A percentile compares a stretch with the other conserved stretches of the same genome.
phyloP scores from a whole-genome alignment of 2,797 vertebrate species.

The Brachymystax lenok region DNA sequence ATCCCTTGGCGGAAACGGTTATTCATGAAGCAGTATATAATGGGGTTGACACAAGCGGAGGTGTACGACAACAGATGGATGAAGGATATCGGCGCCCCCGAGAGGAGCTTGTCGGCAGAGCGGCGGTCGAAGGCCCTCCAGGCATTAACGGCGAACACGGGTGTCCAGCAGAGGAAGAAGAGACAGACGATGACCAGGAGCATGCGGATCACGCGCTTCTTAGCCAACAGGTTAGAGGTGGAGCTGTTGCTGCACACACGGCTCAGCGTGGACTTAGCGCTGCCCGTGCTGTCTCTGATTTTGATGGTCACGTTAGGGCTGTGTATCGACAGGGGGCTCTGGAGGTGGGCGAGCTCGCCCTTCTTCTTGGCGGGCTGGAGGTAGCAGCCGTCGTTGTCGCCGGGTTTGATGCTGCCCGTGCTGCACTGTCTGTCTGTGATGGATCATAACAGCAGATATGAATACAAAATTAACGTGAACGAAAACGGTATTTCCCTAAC shows the following conservation, averaged over 20 bases:
- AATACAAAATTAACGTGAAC: background rate
- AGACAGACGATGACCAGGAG: slow-evolving; percentile 93
- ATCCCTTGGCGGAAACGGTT: slow-evolving; percentile 90
- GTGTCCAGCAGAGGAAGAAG: slow-evolving; percentile 97
- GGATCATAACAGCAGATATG: background rate
- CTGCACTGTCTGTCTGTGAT: slow-evolving; percentile 71
- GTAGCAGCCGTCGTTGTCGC: slow-evolving; percentile 90
- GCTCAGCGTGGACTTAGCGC: slow-evolving; percentile 50
- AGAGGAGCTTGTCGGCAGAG: slow-evolving; percentile 86
- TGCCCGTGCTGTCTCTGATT: background rate
- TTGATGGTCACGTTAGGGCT: slow-evolving; percentile 8
- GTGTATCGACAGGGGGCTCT: slow-evolving; percentile 40
- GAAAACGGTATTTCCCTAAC: background rate
- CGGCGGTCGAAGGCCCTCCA: slow-evolving; percentile 90
- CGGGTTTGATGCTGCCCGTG: slow-evolving; percentile 70
- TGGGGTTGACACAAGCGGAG: slow-evolving; percentile 94
- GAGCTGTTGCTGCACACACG: slow-evolving; percentile 83
- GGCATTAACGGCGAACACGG: slow-evolving; percentile 91
- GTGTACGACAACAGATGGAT: slow-evolving; percentile 96
- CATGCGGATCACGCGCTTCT: slow-evolving; percentile 97
- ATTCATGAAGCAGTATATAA: slow-evolving; percentile 99
- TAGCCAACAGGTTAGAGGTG: slow-evolving; percentile 88
- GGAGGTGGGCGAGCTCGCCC: slow-evolving; percentile 65
- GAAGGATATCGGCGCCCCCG: slow-evolving; percentile 94
- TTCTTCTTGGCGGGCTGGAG: slow-evolving; percentile 77